Evolutionary conservation across 2,888 invertebrate species (phyloP).

Genomic region (Palloptera scutellata): DNA sequence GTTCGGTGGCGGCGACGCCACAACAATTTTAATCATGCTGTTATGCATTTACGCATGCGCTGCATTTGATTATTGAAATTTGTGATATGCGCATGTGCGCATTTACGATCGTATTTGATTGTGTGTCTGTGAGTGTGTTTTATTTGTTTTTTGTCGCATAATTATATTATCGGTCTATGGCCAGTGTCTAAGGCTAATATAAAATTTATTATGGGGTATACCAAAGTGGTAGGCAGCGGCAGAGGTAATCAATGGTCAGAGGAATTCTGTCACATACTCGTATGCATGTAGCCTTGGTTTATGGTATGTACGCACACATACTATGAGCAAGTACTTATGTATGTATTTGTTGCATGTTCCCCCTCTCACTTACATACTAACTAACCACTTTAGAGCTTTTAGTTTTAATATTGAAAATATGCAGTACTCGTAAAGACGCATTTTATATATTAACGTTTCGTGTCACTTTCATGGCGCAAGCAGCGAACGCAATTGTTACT

Average conservation of each 20-base stretch:
- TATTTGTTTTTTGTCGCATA: neutral
- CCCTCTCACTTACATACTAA: neutral
- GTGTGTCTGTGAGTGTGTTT: neutral
- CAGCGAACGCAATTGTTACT: slow-evolving; percentile 30
- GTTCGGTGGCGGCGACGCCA: too few species aligned
- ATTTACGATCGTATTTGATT: neutral
- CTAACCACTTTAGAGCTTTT: too few species aligned
- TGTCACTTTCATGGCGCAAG: slow-evolving; percentile 48
- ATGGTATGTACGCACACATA: neutral
- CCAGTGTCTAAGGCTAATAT: neutral
- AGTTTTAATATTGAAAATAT: neutral
- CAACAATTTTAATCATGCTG: slow-evolving; percentile 37
- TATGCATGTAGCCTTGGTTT: neutral
- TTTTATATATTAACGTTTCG: slow-evolving; percentile 41
- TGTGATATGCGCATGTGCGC: too few species aligned
- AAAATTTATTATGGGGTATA: neutral
- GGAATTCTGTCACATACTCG: too few species aligned
- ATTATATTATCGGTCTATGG: neutral
- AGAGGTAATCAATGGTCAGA: too few species aligned
- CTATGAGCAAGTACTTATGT: neutral
- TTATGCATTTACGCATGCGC: slow-evolving; percentile 56
- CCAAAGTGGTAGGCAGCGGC: neutral
- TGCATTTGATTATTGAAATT: slow-evolving; percentile 45
- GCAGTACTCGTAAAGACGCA: slow-evolving; percentile 39
- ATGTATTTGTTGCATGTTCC: too few species aligned